Evolutionary conservation across 2,888 invertebrate genomes (phyloP).

Genomic region (Anarsia innoxiella): DNA sequence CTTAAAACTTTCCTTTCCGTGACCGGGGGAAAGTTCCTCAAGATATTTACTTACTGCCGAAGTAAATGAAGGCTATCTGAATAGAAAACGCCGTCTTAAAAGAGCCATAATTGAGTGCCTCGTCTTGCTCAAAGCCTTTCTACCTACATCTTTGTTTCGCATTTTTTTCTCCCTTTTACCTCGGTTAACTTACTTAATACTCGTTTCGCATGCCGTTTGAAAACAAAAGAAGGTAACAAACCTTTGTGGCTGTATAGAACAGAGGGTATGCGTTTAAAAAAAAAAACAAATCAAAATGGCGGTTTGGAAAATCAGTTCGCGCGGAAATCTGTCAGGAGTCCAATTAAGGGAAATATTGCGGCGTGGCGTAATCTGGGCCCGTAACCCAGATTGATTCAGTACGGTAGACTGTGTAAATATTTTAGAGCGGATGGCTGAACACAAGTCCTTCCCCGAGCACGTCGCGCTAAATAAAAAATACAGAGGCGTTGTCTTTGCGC

Average conservation of each 20-base stretch:
- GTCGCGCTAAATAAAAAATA: constrained; percentile 42
- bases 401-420: constrained; percentile 43
- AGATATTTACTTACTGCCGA: too few relatives aligned
- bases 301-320: constrained; percentile 22
- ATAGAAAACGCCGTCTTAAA: not conserved
- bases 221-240: constrained; percentile 14
- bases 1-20: too few relatives aligned
- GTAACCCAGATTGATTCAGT: constrained; percentile 46
- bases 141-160: not conserved
- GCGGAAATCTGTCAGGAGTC: constrained; percentile 25
- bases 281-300: constrained; percentile 19
- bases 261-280: constrained; percentile 12
- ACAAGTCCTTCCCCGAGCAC: constrained; percentile 30
- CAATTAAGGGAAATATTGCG: constrained; percentile 45
- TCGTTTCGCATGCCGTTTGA: constrained; percentile 28
- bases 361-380: constrained; percentile 35
- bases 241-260: constrained; percentile 18
- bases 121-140: not conserved
- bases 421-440: constrained; percentile 36
- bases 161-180: not conserved
- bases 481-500: constrained; percentile 20
- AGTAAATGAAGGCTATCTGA: not conserved
- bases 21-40: too few relatives aligned
- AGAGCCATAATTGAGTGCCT: not conserved
- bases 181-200: constrained; percentile 24